phyloP scores from a whole-genome alignment of 2,113 vertebrate genomes.

The Lepisosteus osseus region DNA sequence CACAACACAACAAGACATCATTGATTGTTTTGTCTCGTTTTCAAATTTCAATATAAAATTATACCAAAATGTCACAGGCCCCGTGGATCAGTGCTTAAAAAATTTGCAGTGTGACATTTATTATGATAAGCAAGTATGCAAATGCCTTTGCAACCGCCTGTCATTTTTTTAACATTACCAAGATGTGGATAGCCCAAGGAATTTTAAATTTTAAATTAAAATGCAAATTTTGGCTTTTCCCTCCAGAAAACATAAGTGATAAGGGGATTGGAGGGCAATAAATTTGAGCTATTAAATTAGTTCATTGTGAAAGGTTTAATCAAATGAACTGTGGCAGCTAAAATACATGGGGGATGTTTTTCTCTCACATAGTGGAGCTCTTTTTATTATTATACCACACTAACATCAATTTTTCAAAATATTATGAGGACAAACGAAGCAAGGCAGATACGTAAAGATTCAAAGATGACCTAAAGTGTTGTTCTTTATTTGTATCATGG shows the following conservation, averaged over 20 bases:
- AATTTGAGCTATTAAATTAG: not conserved
- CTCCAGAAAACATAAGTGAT: not conserved
- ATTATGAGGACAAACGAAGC: no score
- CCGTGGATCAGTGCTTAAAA: not conserved
- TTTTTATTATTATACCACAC: no score
- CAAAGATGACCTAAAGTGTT: no score
- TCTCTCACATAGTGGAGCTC: not conserved
- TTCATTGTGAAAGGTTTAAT: conserved; percentile 8
- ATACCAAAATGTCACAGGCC: not conserved
- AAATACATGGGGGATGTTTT: not conserved
- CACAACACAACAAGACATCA: no score
- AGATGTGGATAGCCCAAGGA: conserved; percentile 3
- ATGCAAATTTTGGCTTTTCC: not conserved
- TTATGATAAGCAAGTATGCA: conserved; percentile 14
- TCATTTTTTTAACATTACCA: not conserved
- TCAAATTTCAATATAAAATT: not conserved
- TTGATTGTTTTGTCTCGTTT: no score
- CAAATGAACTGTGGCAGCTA: not conserved
- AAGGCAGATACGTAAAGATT: no score
- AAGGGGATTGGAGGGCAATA: not conserved
- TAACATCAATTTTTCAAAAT: no score
- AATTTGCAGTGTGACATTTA: not conserved
- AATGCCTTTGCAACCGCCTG: not conserved
- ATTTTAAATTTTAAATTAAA: not conserved
- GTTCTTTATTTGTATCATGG: no score